Percentiles rank a stretch among this genome's conserved stretches.
Evolutionary conservation across 1,140 invertebrate species (phyloP).

Genomic region (Scaptomyza hsui): DNA sequence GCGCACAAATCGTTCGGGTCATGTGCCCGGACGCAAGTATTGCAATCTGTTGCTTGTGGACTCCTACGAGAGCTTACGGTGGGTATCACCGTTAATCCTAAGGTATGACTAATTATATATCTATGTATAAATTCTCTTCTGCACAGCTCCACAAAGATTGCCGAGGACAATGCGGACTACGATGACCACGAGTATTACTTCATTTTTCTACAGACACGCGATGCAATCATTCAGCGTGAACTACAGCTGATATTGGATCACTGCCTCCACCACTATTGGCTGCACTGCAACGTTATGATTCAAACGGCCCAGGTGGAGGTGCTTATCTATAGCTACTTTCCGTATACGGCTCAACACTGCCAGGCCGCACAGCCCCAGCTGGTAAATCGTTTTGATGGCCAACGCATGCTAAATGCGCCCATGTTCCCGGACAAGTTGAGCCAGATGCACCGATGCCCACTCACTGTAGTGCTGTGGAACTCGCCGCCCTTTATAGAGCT

Average conservation of each 20-base stretch:
- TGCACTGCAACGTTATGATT: conserved; percentile 75
- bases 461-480: conserved; percentile 60
- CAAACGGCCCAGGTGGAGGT: conserved; percentile 66
- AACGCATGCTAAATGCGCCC: conserved; percentile 20
- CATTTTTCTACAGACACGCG: conserved; percentile 67
- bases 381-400: conserved; percentile 65
- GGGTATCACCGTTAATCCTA: not conserved
- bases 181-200: conserved; percentile 74
- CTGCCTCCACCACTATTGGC: conserved; percentile 64
- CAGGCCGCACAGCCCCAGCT: conserved; percentile 37
- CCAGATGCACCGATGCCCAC: conserved; percentile 61
- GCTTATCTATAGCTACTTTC: conserved; percentile 69
- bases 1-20: not conserved
- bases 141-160: conserved; percentile 49
- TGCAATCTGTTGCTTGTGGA: conserved; percentile 70
- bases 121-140: not conserved
- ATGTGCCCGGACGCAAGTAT: conserved; percentile 54
- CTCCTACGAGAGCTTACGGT: conserved; percentile 58
- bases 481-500: conserved; percentile 64
- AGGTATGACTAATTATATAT: too few species aligned
- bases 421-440: conserved; percentile 68
- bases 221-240: conserved; percentile 31
- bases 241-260: conserved; percentile 59
- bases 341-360: conserved; percentile 48
- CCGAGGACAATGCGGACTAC: conserved; percentile 38